Evolutionary conservation across 2,797 vertebrate genomes (phyloP).

Genomic region (Nothura maculosa): DNA sequence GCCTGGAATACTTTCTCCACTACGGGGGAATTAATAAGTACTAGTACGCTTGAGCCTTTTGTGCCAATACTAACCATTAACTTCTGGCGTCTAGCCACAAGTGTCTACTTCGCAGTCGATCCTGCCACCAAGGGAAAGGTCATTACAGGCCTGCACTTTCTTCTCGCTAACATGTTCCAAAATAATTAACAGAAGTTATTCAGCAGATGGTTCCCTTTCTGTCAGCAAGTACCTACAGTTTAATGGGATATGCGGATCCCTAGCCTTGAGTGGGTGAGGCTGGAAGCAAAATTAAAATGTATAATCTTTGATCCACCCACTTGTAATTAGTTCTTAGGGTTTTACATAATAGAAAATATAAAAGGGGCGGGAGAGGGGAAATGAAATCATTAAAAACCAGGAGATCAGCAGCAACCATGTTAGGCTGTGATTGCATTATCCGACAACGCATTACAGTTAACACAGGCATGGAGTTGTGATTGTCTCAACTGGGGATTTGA

Average conservation of each 20-base stretch:
- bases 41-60: conserved; percentile 69
- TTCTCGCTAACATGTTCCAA: conserved; percentile 78
- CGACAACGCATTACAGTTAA: not conserved
- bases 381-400: conserved; percentile 74
- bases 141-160: conserved; percentile 80
- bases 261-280: conserved; percentile 83
- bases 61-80: conserved; percentile 87
- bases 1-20: conserved; percentile 84
- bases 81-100: conserved; percentile 78
- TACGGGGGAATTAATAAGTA: conserved; percentile 82
- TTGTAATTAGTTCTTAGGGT: conserved; percentile 80
- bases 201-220: conserved; percentile 91
- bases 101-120: conserved; percentile 80
- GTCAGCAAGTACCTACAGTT: conserved; percentile 87
- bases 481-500: conserved; percentile 52
- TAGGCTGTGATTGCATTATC: conserved; percentile 54
- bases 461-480: conserved; percentile 22
- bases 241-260: conserved; percentile 85
- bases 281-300: conserved; percentile 83
- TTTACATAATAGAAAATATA: conserved; percentile 78
- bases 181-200: conserved; percentile 86
- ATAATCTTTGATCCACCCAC: conserved; percentile 83
- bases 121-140: conserved; percentile 84
- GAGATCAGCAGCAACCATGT: conserved; percentile 56
- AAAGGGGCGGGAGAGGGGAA: conserved; percentile 75